Percentiles rank a stretch among this genome's conserved stretches.
Evolutionary conservation across 2,113 vertebrate species (phyloP).

Genomic region (Ciconia stormi): DNA sequence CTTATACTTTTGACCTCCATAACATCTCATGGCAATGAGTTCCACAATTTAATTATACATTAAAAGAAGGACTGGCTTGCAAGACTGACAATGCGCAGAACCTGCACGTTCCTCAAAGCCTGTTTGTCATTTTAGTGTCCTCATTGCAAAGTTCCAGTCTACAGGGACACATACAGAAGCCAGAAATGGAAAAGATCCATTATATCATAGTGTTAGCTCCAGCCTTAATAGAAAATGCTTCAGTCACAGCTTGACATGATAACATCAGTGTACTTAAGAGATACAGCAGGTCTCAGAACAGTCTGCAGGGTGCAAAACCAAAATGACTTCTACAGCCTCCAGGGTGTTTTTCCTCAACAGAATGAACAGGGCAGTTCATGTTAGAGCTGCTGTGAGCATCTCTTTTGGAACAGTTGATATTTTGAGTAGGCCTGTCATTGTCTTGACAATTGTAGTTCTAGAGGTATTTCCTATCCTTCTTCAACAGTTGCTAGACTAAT

Average conservation of each 20-base stretch:
- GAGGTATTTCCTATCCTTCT: neutral
- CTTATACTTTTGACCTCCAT: neutral
- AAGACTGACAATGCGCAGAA: neutral
- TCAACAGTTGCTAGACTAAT: neutral
- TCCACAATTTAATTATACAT: neutral
- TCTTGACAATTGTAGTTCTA: neutral
- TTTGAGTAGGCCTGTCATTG: neutral
- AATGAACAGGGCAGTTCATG: neutral
- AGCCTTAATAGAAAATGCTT: slow-evolving; percentile 57
- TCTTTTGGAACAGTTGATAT: neutral
- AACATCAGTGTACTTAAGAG: slow-evolving; percentile 42
- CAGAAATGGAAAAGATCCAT: neutral
- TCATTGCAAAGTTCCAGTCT: neutral
- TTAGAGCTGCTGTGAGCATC: neutral
- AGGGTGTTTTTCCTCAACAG: slow-evolving; percentile 20
- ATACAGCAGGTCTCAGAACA: slow-evolving; percentile 33
- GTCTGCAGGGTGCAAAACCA: slow-evolving; percentile 50
- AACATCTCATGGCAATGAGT: neutral
- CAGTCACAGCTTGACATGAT: slow-evolving; percentile 57
- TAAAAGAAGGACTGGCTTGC: neutral
- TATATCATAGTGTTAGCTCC: neutral
- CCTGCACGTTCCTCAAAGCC: neutral
- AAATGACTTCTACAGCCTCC: slow-evolving; percentile 28
- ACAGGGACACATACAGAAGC: neutral
- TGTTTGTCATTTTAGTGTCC: neutral